Conservation (phyloP, 2,797 vertebrate genomes). For the Emys orbicularis region DNA sequence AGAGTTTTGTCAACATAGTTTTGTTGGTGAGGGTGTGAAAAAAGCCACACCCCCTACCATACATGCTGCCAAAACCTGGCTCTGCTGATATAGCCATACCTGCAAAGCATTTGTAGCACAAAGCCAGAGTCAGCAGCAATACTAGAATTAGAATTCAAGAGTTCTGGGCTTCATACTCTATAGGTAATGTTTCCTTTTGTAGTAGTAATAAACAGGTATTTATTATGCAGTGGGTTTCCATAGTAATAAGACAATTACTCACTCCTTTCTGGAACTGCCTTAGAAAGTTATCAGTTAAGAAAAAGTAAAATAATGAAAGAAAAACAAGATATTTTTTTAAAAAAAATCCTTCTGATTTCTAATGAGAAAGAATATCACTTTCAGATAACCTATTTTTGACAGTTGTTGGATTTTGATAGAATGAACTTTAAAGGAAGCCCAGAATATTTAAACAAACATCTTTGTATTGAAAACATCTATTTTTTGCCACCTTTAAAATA, state of each 20-base stretch:
- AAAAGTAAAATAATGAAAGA: neutral
- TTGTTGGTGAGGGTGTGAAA: neutral
- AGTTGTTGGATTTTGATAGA: neutral
- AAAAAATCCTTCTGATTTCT: neutral
- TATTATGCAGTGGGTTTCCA: neutral
- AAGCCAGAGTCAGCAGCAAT: neutral
- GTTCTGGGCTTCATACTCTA: neutral
- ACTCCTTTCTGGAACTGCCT: neutral
- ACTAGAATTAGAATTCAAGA: neutral
- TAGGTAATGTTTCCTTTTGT: neutral
- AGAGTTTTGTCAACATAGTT: neutral
- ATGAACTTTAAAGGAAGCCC: neutral
- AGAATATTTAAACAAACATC: neutral
- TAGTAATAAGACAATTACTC: neutral
- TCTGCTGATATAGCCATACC: neutral
- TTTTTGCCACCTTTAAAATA: neutral
- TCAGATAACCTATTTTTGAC: too few species aligned
- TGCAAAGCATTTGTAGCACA: neutral
- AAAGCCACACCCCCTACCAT: neutral
- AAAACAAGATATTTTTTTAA: neutral
- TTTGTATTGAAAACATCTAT: neutral
- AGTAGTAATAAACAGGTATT: neutral
- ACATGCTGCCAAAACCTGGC: neutral
- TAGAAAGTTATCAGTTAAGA: neutral
- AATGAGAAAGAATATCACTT: neutral